Base-by-base conservation (phyloP, 1,140 invertebrate species). In the Leptinotarsa lineolata region DNA sequence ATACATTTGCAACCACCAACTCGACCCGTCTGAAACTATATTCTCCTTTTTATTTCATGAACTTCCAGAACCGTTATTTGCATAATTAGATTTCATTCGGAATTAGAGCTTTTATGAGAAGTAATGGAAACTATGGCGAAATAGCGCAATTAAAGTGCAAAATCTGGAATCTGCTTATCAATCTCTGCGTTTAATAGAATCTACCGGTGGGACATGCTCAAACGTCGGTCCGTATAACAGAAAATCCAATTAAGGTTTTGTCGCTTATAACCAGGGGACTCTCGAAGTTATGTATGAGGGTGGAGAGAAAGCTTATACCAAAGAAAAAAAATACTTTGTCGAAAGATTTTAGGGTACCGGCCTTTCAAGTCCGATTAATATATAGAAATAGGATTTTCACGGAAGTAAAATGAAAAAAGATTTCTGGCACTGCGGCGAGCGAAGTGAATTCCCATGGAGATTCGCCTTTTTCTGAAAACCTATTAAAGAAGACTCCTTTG, bases 201-300 rank as follows among this genome's bases (percentile, higher is more conserved):
- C 54, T 44, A 70, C 68, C 54, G 24, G 30, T 21, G 44, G 20
- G 54, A 70, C 58, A 70, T 70, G 54, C 48, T 59, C 68, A 70
- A 70, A 70, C 54, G 67, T 70, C 67, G 65, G 61, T 12, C 72
- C 74, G 30, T 75, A 73, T 70, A 72, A 72, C 74, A 70, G 74
- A 72, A 73, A 75, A 75, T 75, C 74, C 74, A 75, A 75, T 75
- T 75, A 75, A 73, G 74, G 74, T 75, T 75, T 75, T 73, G 74
- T 72, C 67, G 74, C 68, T 48, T 58, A 68, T 71, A 48, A 68
- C 64, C 68, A 66, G 48, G 73, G 73, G 67, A 39, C 48, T 64
- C 65, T 44, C 48, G 13, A 54, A 54, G 48, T 54, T 54, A 54
- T 54, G 48, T 54, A 54, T 54, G 48, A 54, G 48, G 48, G 48